These are phyloP conservation scores for Betta splendens DNA, from an alignment of 2,797 vertebrate species.

Conservation along the genomic window DNA sequence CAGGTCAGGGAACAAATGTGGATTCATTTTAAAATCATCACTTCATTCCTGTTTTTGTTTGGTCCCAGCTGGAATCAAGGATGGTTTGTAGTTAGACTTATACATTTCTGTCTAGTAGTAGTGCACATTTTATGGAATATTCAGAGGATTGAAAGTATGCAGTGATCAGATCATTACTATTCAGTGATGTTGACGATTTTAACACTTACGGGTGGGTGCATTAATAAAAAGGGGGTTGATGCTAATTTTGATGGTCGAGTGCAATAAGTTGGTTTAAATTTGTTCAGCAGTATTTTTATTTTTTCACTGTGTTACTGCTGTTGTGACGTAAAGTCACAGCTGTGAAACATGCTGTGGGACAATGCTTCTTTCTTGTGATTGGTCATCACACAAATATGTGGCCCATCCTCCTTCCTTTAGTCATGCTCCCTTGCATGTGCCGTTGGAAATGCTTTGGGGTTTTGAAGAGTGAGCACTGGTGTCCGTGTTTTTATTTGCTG, in stretches of 20 bases:
- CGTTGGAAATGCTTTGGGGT: not conserved
- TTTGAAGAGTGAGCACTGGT: not conserved
- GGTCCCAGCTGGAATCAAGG: too few species aligned
- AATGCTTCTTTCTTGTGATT: not conserved
- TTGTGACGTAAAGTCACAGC: slow-evolving; percentile 11
- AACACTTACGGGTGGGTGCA: not conserved
- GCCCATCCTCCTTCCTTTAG: not conserved
- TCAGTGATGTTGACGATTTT: not conserved
- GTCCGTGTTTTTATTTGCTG: not conserved
- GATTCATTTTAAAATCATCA: not conserved
- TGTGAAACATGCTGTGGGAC: slow-evolving; percentile 1
- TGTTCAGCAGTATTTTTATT: too few species aligned
- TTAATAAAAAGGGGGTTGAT: too few species aligned
- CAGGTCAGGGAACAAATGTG: slow-evolving; percentile 4
- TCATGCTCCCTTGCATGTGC: not conserved
- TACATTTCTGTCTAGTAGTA: not conserved
- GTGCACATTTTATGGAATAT: not conserved
- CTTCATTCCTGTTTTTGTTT: slow-evolving; percentile 4
- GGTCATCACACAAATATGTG: slow-evolving; percentile 32
- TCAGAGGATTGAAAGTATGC: not conserved
- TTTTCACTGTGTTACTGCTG: too few species aligned
- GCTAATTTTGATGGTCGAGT: not conserved
- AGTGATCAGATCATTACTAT: not conserved
- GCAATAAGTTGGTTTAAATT: too few species aligned
- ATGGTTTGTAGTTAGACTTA: not conserved